phyloP scores from a whole-genome alignment of 2,797 vertebrate species.

The Phataginus tricuspis region DNA sequence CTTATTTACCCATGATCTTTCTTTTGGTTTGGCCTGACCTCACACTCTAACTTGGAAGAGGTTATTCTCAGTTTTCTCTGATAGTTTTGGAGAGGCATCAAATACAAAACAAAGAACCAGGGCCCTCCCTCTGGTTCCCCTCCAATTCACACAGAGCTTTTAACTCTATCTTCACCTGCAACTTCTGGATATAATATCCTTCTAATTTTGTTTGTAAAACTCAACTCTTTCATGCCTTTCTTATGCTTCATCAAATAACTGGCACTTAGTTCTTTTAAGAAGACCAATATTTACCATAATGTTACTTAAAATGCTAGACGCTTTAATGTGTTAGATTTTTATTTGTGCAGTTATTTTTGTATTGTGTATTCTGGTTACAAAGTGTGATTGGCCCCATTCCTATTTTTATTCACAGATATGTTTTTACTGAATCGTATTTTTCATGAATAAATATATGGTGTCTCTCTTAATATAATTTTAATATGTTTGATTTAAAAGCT shows the following conservation, averaged over 20 bases:
- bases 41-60: neutral
- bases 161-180: neutral
- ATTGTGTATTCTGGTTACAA: neutral
- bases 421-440: neutral
- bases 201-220: neutral
- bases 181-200: neutral
- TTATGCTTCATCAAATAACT: neutral
- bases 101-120: neutral
- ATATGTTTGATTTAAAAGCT: neutral
- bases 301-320: neutral
- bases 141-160: neutral
- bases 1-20: neutral
- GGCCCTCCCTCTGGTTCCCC: rapidly evolving
- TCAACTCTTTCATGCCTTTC: neutral
- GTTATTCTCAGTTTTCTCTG: no score
- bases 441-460: neutral
- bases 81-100: neutral
- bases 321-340: neutral
- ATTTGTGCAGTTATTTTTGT: neutral
- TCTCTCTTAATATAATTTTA: neutral
- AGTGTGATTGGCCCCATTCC: neutral
- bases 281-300: neutral
- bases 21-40: neutral
- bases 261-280: neutral
- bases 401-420: neutral